These are phyloP conservation scores for Tokudaia tokunoshimensis DNA, from an alignment of 2,797 vertebrate genomes.

Conservation along the genomic window DNA sequence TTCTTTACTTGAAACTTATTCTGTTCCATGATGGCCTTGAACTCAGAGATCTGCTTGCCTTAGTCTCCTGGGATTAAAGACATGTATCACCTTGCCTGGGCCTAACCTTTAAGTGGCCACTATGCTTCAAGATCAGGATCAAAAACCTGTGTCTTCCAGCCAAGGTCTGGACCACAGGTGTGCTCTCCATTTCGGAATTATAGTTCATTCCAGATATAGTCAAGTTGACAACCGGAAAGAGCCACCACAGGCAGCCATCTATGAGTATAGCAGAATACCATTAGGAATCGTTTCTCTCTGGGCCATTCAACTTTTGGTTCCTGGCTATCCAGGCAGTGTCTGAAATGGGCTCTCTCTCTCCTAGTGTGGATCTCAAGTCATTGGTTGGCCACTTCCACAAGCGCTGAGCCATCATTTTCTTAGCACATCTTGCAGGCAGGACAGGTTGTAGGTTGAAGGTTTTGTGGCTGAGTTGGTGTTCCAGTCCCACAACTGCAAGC, in stretches of 20 bases:
- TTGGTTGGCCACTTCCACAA: background rate
- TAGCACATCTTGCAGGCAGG: background rate
- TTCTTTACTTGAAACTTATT: background rate
- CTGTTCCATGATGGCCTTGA: background rate
- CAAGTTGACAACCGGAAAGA: background rate
- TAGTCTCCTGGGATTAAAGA: background rate
- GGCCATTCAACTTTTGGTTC: background rate
- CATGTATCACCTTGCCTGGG: background rate
- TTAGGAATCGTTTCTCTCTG: background rate
- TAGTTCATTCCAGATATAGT: background rate
- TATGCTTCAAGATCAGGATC: background rate
- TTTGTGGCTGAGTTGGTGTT: background rate
- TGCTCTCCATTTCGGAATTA: background rate
- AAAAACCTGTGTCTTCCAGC: background rate
- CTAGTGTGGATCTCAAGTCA: background rate
- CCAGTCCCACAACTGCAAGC: background rate
- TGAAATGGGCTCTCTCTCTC: background rate
- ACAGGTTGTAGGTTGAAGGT: background rate
- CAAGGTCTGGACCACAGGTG: background rate
- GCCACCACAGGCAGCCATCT: background rate
- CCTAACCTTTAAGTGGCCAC: background rate
- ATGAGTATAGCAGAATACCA: background rate
- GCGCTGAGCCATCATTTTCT: background rate
- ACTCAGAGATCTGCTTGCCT: background rate
- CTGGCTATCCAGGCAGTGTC: background rate